Base-by-base conservation (phyloP, 1,140 invertebrate species). In the Drosophila insularis region DNA sequence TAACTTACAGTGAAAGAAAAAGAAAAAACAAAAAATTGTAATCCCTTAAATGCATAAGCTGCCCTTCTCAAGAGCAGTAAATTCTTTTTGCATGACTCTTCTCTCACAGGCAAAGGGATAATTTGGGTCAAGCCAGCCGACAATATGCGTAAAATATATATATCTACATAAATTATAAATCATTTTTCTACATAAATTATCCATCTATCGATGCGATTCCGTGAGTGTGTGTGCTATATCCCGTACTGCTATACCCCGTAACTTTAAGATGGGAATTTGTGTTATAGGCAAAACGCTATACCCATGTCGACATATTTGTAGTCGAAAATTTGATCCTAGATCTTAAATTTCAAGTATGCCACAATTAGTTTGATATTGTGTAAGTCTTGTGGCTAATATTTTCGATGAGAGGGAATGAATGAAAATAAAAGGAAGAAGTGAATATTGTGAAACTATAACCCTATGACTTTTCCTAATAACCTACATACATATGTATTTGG, bases 111-210 rank as follows among this genome's bases (percentile, higher is more conserved):
- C 56, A 63, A 62, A 64, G 68, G 64, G 58, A 68, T 63, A 73
- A 68, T 64, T 63, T 73, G 68, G 64, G 64, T 72, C 64, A 67
- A 37, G 39, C 40, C 64, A 60, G 39, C 32, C 64, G 40, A 50
- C n/a, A 58, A 50, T 58, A 70, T 70, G 62, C 54, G 40, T 31
- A 40, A 37, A 37, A 35, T 27, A 35, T 37, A 68, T 72, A 54
- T 14, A 31, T 58, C 32, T n/a, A 63, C 58, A 62, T 68, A 40
- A 62, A 54, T 68, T 46, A 55, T 69, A 19, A 11, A 27, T 64
- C 53, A 50, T 50, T 50, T 50, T 21, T 58, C 32, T n/a, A 63
- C 58, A 55, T 68, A 54, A 62, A 54, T 68, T 46, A 55, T 69
- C 27, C 14, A 27, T 64, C 53, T 37, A 21, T 56, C 43, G 46